Conservation (phyloP, 2,888 invertebrate species). For the Ischnus inquisitorius region DNA sequence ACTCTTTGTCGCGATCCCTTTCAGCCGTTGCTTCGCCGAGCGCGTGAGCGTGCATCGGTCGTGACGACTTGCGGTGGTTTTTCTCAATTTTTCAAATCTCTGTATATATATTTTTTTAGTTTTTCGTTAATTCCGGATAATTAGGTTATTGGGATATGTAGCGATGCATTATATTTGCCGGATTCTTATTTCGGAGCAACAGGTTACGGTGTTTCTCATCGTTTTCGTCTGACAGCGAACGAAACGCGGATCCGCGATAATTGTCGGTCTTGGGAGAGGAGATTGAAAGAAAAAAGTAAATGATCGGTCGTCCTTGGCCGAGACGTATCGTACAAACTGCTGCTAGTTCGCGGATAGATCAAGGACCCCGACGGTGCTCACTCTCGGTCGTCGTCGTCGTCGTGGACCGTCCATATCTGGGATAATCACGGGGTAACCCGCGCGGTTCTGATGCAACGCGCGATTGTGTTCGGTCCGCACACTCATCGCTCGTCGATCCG, state of each 20-base stretch:
- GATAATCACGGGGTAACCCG: constrained; percentile 68
- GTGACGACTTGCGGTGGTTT: constrained; percentile 4
- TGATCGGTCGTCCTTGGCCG: constrained; percentile 53
- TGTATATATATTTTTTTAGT: no score
- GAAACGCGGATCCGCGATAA: neutral
- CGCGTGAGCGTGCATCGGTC: constrained; percentile 8
- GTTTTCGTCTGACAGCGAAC: neutral
- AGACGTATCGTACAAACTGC: constrained; percentile 42
- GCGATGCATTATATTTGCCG: no score
- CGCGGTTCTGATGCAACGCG: constrained; percentile 73
- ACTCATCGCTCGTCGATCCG: constrained; percentile 80
- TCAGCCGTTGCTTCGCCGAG: neutral
- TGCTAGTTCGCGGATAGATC: constrained; percentile 57
- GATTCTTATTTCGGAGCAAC: neutral
- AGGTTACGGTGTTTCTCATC: neutral
- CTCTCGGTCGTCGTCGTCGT: constrained; percentile 50
- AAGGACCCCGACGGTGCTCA: constrained; percentile 57
- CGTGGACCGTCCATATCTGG: constrained; percentile 69
- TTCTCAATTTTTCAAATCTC: neutral
- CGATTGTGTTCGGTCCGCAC: constrained; percentile 64
- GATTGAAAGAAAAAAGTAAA: constrained; percentile 6
- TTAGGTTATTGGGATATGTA: neutral
- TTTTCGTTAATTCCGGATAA: neutral
- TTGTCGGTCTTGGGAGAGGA: neutral
- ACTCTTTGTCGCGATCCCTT: constrained; percentile 18